phyloP scores from a whole-genome alignment of 2,797 vertebrate genomes.

The Apodemus agrarius region DNA sequence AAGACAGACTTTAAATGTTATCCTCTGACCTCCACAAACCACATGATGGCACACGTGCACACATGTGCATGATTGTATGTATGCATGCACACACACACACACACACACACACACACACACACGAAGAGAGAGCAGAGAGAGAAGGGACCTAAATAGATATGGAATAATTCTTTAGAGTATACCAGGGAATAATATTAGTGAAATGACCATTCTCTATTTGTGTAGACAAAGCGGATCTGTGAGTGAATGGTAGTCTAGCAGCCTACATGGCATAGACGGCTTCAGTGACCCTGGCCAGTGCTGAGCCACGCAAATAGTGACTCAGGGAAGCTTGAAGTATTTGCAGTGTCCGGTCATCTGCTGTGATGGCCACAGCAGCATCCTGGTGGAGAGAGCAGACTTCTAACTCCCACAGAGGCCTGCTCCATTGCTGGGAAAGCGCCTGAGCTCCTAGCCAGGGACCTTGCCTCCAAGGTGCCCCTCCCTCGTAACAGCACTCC shows the following conservation, averaged over 20 bases:
- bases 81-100: not conserved
- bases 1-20: not conserved
- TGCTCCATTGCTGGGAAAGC: not conserved
- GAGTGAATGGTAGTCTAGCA: not conserved
- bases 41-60: not conserved
- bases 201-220: not conserved
- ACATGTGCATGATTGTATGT: not conserved
- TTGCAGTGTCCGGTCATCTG: not conserved
- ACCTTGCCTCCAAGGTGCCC: not conserved
- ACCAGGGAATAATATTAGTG: not conserved
- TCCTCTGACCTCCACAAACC: not conserved
- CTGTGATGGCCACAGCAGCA: accelerated
- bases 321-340: not conserved
- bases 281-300: not conserved
- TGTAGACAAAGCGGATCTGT: not conserved
- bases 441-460: not conserved
- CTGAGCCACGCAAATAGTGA: not conserved
- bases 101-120: not conserved
- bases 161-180: not conserved
- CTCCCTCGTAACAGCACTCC: not conserved
- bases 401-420: not conserved
- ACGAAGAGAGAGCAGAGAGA: not conserved
- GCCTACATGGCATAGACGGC: not conserved
- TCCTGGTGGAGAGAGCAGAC: not conserved
- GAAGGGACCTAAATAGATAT: not conserved